A percentile compares a stretch with the other conserved stretches of the same genome.
phyloP scores from a whole-genome alignment of 2,888 invertebrate species.

The Dascillus cervinus region DNA sequence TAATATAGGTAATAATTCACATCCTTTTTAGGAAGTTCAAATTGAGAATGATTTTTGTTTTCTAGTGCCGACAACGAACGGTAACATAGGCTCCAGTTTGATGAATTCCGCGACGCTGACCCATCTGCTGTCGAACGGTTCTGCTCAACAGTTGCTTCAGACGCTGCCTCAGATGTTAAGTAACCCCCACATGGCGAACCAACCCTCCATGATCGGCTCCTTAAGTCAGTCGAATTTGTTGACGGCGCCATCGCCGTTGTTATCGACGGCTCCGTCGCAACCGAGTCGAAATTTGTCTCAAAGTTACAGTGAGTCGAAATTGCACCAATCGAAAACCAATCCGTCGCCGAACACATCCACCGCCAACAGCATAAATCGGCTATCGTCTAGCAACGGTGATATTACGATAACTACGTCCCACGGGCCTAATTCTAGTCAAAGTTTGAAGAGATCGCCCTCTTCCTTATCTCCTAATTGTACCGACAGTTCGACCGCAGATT shows the following conservation, averaged over 20 bases:
- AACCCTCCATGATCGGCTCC: conserved; percentile 14
- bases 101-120: conserved; percentile 60
- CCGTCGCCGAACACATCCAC: conserved; percentile 45
- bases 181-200: conserved; percentile 26
- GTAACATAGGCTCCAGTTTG: conserved; percentile 58
- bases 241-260: conserved; percentile 23
- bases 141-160: conserved; percentile 67
- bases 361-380: conserved; percentile 54
- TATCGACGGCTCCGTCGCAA: conserved; percentile 18
- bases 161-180: conserved; percentile 60
- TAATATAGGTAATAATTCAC: conserved; percentile 40
- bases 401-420: conserved; percentile 75
- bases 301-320: conserved; percentile 32
- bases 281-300: conserved; percentile 18
- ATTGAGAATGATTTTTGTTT: conserved; percentile 3
- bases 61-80: conserved; percentile 53
- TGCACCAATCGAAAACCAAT: conserved; percentile 28
- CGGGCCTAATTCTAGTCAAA: conserved; percentile 41
- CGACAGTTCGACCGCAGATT: conserved; percentile 57
- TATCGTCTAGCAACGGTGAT: conserved; percentile 72
- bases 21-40: conserved; percentile 1
- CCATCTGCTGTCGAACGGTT: conserved; percentile 64
- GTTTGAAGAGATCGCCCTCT: conserved; percentile 56
- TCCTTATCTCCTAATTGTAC: conserved; percentile 53
- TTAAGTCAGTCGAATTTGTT: conserved; percentile 27